Evolutionary conservation across 2,888 invertebrate species (phyloP).

Genomic region (Globia sparganii): DNA sequence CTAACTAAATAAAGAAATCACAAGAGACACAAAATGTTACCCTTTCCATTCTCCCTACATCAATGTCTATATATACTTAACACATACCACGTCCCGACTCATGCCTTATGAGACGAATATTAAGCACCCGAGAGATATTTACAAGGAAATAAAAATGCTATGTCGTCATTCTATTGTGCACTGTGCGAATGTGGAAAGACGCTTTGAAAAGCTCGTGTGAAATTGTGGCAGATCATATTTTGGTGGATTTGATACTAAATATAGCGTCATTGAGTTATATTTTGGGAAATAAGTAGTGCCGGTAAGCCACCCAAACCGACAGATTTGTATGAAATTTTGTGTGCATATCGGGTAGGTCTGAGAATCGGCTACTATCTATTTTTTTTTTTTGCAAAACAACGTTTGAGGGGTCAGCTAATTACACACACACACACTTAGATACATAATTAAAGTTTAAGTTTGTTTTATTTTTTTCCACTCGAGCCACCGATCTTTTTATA

Average conservation of each 20-base stretch:
- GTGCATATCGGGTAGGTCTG: no score
- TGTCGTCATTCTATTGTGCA: constrained; percentile 65
- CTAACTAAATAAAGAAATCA: not conserved
- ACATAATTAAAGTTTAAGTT: no score
- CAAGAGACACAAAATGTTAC: not conserved
- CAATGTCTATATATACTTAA: constrained; percentile 65
- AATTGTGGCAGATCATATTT: constrained; percentile 16
- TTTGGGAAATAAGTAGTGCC: no score
- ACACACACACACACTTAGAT: no score
- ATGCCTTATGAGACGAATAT: constrained; percentile 85
- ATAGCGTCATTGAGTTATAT: no score
- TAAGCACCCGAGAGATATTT: constrained; percentile 82
- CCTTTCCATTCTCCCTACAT: constrained; percentile 50
- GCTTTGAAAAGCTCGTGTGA: constrained; percentile 38
- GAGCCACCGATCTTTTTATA: no score
- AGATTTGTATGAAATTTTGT: no score
- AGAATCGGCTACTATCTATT: no score
- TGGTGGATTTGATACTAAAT: not conserved
- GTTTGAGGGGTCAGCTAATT: no score
- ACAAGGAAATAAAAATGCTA: constrained; percentile 71
- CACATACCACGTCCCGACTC: constrained; percentile 79
- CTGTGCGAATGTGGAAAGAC: constrained; percentile 52
- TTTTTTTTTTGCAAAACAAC: no score
- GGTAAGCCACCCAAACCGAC: no score
- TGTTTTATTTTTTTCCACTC: no score